These are phyloP conservation scores for Pseudachorutes palmiensis DNA, from an alignment of 1,140 invertebrate species.

Conservation along the genomic window DNA sequence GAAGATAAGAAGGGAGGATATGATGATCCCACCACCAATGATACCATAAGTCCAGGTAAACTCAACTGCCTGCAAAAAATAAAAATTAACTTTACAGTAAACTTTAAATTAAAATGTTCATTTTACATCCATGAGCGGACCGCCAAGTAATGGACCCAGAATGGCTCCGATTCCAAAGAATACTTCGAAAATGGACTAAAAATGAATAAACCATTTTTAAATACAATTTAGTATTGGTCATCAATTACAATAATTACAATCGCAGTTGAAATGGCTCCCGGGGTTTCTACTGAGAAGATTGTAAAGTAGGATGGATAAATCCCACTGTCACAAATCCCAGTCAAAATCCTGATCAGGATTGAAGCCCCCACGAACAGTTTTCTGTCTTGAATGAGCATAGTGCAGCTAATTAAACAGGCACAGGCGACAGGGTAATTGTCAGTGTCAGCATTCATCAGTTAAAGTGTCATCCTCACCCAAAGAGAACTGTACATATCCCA, in stretches of 20 bases:
- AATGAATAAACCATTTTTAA: not conserved
- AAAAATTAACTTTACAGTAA: slow-evolving; percentile 1
- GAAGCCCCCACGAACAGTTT: slow-evolving; percentile 74
- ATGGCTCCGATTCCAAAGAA: slow-evolving; percentile 83
- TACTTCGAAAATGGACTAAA: slow-evolving; percentile 71
- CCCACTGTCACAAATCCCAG: slow-evolving; percentile 83
- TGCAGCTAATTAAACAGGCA: slow-evolving; percentile 50
- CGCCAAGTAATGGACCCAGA: slow-evolving; percentile 73
- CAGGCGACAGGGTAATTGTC: slow-evolving; percentile 13
- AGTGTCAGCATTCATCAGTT: no score
- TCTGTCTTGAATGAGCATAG: slow-evolving; percentile 73
- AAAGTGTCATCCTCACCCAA: slow-evolving; percentile 54
- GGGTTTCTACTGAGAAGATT: slow-evolving; percentile 89
- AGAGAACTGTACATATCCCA: slow-evolving; percentile 71
- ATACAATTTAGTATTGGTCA: not conserved
- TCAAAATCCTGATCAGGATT: slow-evolving; percentile 76
- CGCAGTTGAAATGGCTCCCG: slow-evolving; percentile 76
- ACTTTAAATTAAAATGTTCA: not conserved
- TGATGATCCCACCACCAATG: slow-evolving; percentile 65
- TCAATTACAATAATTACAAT: slow-evolving; percentile 57
- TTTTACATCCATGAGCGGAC: slow-evolving; percentile 60
- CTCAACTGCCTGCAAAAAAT: slow-evolving; percentile 56
- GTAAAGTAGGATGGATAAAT: slow-evolving; percentile 87
- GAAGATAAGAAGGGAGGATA: slow-evolving; percentile 63
- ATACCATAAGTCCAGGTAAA: slow-evolving; percentile 78